Percentiles rank a stretch among this genome's conserved stretches.
Conservation (phyloP, 2,888 invertebrate genomes). For the Ectemnius lituratus region DNA sequence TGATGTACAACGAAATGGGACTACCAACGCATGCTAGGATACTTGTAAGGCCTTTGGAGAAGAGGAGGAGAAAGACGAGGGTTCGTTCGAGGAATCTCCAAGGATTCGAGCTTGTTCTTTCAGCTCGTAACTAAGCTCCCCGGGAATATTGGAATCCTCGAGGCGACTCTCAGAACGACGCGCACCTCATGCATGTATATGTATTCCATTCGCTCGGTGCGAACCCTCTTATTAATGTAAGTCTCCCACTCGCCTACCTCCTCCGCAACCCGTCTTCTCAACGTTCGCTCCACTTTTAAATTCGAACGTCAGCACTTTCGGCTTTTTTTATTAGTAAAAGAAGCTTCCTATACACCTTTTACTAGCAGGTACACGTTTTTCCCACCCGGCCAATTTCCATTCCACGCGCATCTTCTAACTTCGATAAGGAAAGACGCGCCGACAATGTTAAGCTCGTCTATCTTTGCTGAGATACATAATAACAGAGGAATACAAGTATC, state of each 20-base stretch:
- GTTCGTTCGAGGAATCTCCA: slow-evolving; percentile 29
- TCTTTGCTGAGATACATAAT: no score
- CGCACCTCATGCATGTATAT: slow-evolving; percentile 46
- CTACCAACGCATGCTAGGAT: no score
- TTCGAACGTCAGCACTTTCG: slow-evolving; percentile 12
- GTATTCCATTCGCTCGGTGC: slow-evolving; percentile 29
- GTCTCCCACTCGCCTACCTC: background rate
- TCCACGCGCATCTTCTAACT: background rate
- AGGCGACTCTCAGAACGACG: slow-evolving; percentile 22
- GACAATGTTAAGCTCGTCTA: background rate
- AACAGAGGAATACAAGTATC: no score
- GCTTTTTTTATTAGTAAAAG: background rate
- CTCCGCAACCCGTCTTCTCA: background rate
- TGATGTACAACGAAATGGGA: no score
- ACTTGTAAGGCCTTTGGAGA: no score
- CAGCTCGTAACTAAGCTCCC: slow-evolving; percentile 24
- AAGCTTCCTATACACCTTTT: background rate
- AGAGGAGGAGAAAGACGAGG: background rate
- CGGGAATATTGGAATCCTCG: slow-evolving; percentile 38
- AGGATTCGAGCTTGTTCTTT: slow-evolving; percentile 31
- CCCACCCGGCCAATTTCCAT: background rate
- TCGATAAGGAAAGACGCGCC: background rate
- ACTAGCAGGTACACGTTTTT: background rate
- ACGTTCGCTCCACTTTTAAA: slow-evolving; percentile 5
- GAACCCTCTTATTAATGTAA: slow-evolving; percentile 37